Conservation (phyloP, 2,113 vertebrate species). For the Butorides virescens region DNA sequence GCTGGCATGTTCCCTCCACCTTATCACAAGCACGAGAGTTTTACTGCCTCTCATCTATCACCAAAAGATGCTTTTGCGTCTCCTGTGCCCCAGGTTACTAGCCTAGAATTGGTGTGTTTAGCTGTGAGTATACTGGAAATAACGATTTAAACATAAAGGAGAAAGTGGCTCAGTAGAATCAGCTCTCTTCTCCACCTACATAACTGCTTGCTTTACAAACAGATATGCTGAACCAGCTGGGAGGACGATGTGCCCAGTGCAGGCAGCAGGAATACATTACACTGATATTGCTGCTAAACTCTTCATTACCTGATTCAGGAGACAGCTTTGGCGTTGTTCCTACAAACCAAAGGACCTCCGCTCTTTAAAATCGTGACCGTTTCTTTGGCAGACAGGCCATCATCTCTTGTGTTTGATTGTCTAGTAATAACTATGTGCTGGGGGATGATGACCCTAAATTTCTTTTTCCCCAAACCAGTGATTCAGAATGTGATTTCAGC, state of each 20-base stretch:
- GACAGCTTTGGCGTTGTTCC: not conserved
- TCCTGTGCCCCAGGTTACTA: not conserved
- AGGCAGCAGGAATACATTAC: not conserved
- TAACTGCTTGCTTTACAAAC: not conserved
- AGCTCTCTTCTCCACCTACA: not conserved
- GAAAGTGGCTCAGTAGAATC: not conserved
- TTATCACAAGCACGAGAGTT: not conserved
- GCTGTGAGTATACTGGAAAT: not conserved
- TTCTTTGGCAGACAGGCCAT: not conserved
- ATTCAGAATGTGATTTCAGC: conserved; percentile 1
- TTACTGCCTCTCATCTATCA: not conserved
- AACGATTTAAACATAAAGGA: not conserved
- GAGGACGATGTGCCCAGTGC: not conserved
- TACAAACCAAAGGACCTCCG: not conserved
- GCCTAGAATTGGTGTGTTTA: not conserved
- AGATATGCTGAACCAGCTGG: not conserved
- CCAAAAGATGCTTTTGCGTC: not conserved
- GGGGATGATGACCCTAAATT: not conserved
- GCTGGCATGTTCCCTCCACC: not conserved
- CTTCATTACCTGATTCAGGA: not conserved
- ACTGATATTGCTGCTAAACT: not conserved
- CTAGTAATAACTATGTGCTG: not conserved
- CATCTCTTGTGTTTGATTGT: not conserved
- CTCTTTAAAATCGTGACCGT: not conserved
- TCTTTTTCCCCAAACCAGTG: not conserved